Conservation (phyloP, 1,140 invertebrate species). For the Macrocentrus cingulum region DNA sequence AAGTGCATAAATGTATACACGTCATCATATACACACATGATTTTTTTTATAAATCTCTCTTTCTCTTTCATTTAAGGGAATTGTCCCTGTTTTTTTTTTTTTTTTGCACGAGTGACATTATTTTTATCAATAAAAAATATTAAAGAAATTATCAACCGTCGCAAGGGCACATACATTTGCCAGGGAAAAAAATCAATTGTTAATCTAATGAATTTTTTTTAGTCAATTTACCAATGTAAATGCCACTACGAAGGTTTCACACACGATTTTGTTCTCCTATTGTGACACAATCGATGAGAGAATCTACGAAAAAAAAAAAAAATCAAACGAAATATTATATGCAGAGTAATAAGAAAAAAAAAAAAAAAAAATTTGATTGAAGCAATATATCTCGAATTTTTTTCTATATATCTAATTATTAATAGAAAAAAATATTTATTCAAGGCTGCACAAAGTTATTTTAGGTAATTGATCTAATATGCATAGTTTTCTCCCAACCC, state of each 20-base stretch:
- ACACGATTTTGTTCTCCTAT: constrained; percentile 14
- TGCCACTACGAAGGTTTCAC: constrained; percentile 32
- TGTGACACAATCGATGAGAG: constrained; percentile 12
- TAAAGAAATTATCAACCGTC: constrained; percentile 18
- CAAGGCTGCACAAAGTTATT: too few relatives aligned
- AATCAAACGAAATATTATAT: constrained; percentile 14
- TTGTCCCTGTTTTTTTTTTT: constrained; percentile 16
- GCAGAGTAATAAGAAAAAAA: too few relatives aligned
- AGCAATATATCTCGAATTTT: too few relatives aligned
- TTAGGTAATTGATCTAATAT: too few relatives aligned
- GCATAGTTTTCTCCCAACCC: neutral
- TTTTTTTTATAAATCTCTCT: constrained; percentile 25
- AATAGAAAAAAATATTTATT: too few relatives aligned
- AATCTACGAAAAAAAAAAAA: constrained; percentile 24
- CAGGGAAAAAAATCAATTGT: constrained; percentile 19
- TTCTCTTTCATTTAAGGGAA: constrained; percentile 12
- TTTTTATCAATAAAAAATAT: constrained; percentile 8
- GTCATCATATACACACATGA: constrained; percentile 27
- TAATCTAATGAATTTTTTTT: neutral
- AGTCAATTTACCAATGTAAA: constrained; percentile 25
- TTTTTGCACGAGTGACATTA: constrained; percentile 17
- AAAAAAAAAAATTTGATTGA: too few relatives aligned
- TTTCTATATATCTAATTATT: too few relatives aligned
- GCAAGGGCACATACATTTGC: constrained; percentile 32
- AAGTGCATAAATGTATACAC: constrained; percentile 21